Base-by-base conservation (phyloP, 2,113 vertebrate genomes). In the Mugil cephalus region DNA sequence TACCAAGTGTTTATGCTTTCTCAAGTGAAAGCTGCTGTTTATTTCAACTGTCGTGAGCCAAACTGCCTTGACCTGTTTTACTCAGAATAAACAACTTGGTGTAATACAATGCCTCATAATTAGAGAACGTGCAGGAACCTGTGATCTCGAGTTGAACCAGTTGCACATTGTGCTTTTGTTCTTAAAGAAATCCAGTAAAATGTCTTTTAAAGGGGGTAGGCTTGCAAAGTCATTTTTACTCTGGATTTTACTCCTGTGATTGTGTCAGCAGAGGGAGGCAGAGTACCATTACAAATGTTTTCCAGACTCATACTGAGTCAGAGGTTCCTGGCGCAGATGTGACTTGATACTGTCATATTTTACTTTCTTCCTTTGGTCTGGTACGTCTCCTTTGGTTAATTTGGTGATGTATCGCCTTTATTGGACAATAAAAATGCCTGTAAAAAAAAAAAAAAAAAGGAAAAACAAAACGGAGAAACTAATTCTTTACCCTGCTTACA, bases 191-290 rank as follows among this genome's bases (percentile, higher is more conserved):
- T n/a, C 24, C 24, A 30, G 5, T 30, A 30, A 30, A 30, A 30
- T 30, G 24, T 30, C 24, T 30, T 30, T 30, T 5, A 30, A 30
- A 30, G 24, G 2, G 24, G 24, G 24, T 5, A 30, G 24, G 24
- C 24, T 30, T 30, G 24, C 24, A 30, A 30, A 30, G 3, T 3
- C 2, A 30, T 30, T 30, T 30, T 30, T 30, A 30, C 12, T 17
- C n/a, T 56, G 1, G 8, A n/a, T 12, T 17, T 39, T 5, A 30
- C 21, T 47, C 8, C 45, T 60, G 12, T 4, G 18, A 34, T 59
- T 55, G 5, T 38, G 46, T 15, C 88, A 80, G 51, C 67, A 84
- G 85, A 73, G 80, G 78, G 83, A 47, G 88, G 1, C 30, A 83
- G 54, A 83, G 70, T 5, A 53, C 45, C 67, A 51, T 18, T 3